Evolutionary conservation across 2,888 invertebrate species (phyloP).

Genomic region (Dioctria rufipes): DNA sequence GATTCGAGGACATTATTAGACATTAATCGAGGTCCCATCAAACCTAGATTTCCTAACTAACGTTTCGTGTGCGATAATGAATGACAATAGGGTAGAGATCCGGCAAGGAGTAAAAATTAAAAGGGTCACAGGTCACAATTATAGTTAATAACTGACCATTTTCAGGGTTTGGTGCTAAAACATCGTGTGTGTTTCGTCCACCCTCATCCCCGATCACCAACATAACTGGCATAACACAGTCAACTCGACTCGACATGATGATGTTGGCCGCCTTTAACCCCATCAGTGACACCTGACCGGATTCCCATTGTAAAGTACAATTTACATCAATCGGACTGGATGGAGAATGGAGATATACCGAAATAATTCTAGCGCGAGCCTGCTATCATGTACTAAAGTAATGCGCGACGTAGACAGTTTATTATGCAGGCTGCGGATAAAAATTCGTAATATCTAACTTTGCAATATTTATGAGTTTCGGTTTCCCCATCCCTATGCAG

Average conservation of each 20-base stretch:
- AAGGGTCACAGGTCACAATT: slow-evolving; percentile 53
- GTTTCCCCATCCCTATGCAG: background rate
- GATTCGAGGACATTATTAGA: slow-evolving; percentile 17
- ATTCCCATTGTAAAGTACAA: slow-evolving; percentile 38
- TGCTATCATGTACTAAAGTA: background rate
- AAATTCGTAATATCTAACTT: slow-evolving; percentile 54
- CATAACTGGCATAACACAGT: slow-evolving; percentile 43
- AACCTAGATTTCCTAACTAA: slow-evolving; percentile 24
- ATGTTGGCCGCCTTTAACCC: slow-evolving; percentile 37
- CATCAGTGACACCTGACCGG: slow-evolving; percentile 31
- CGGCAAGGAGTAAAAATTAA: slow-evolving; percentile 47
- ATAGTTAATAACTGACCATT: slow-evolving; percentile 56
- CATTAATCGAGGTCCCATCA: slow-evolving; percentile 32
- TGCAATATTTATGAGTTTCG: slow-evolving; percentile 25
- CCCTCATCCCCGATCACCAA: slow-evolving; percentile 32
- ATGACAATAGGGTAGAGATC: slow-evolving; percentile 38
- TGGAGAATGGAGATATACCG: background rate
- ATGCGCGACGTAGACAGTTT: slow-evolving; percentile 48
- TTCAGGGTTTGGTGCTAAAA: slow-evolving; percentile 49
- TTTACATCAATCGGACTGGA: slow-evolving; percentile 1
- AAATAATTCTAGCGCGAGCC: slow-evolving; percentile 11
- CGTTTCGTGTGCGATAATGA: slow-evolving; percentile 51
- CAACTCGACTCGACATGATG: slow-evolving; percentile 10
- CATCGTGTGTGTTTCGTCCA: slow-evolving; percentile 37
- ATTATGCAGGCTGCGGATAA: slow-evolving; percentile 57